Conservation (phyloP, 2,797 vertebrate species). For the Ambastaia sidthimunki region DNA sequence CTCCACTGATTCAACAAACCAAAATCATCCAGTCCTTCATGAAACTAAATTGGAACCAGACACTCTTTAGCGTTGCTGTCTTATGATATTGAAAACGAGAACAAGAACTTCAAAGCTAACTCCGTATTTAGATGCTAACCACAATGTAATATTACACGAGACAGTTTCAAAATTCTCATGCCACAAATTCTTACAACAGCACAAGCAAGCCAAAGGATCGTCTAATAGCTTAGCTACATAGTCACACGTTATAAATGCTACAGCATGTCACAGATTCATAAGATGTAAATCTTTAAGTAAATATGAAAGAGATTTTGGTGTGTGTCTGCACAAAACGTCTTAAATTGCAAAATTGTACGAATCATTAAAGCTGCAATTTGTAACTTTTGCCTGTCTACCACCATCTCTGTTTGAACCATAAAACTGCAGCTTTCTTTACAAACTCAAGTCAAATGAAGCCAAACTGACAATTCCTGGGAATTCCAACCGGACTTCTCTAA, state of each 20-base stretch:
- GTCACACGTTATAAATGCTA: conserved; percentile 36
- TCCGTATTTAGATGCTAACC: conserved; percentile 56
- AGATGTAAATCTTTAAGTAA: background rate
- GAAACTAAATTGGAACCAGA: conserved; percentile 55
- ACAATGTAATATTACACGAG: conserved; percentile 61
- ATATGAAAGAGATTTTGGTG: background rate
- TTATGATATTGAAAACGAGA: conserved; percentile 51
- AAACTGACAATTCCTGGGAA: no score
- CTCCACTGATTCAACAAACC: conserved; percentile 33
- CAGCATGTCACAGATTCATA: background rate
- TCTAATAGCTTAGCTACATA: conserved; percentile 42
- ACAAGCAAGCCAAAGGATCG: conserved; percentile 51
- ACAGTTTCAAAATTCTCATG: conserved; percentile 54
- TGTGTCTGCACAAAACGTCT: no score
- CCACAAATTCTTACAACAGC: conserved; percentile 56
- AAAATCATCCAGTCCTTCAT: conserved; percentile 33
- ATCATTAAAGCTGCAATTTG: no score
- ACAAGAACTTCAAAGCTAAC: conserved; percentile 56
- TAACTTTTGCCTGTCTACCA: no score
- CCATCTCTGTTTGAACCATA: no score
- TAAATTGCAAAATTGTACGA: no score
- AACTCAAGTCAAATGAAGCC: no score
- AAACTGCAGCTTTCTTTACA: no score
- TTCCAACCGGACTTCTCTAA: no score
- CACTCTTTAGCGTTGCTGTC: conserved; percentile 42